A percentile compares a stretch with the other conserved stretches of the same genome.
Evolutionary conservation across 1,140 invertebrate species (phyloP).

Genomic region (Octopus sinensis): DNA sequence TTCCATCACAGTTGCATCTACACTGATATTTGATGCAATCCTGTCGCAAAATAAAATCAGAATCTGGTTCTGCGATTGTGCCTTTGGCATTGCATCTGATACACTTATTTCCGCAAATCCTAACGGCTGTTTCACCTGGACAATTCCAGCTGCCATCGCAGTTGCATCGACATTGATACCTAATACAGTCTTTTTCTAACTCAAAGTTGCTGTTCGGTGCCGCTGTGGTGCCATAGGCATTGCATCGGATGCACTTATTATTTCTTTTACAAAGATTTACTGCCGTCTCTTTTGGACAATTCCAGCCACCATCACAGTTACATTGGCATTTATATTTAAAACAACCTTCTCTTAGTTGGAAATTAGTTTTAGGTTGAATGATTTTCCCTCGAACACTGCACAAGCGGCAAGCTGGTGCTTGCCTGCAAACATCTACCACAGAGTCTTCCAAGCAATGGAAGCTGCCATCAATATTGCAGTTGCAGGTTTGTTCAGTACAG

Average conservation of each 20-base stretch:
- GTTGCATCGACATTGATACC: conserved; percentile 37
- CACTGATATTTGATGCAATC: conserved; percentile 36
- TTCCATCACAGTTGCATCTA: conserved; percentile 32
- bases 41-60: conserved; percentile 22
- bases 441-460: conserved; percentile 24
- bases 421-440: conserved; percentile 14
- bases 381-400: conserved; percentile 25
- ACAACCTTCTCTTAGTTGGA: conserved; percentile 16
- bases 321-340: background rate
- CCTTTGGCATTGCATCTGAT: conserved; percentile 23
- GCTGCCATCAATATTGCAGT: conserved; percentile 22
- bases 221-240: conserved; percentile 14
- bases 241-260: conserved; percentile 22
- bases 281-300: conserved; percentile 28
- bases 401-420: conserved; percentile 10
- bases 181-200: conserved; percentile 21
- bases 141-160: conserved; percentile 43
- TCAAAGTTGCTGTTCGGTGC: conserved; percentile 25
- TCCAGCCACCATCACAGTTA: conserved; percentile 30
- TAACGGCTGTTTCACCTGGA: conserved; percentile 31
- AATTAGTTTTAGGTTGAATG: conserved; percentile 14
- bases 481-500: background rate
- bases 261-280: background rate
- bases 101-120: conserved; percentile 2
- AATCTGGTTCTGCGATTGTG: conserved; percentile 19